Conservation (phyloP, 1,140 invertebrate species). For the Neodiprion virginianus region DNA sequence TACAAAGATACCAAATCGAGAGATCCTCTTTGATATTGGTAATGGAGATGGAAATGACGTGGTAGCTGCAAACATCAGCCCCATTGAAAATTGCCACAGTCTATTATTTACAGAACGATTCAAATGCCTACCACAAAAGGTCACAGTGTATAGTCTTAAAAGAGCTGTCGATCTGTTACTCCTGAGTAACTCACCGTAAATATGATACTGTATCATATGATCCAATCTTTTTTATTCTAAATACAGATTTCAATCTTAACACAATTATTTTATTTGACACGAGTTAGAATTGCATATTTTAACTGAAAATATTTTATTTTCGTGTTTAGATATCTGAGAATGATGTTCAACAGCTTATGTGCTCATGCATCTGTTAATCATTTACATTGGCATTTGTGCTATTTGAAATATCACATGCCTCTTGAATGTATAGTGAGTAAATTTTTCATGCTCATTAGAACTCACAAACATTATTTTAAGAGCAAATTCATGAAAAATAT, state of each 20-base stretch:
- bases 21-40: slow-evolving; percentile 64
- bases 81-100: slow-evolving; percentile 71
- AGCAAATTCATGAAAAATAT: slow-evolving; percentile 13
- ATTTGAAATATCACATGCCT: slow-evolving; percentile 68
- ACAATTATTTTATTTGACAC: not conserved
- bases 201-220: slow-evolving; percentile 18
- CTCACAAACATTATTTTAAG: slow-evolving; percentile 21
- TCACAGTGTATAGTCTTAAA: slow-evolving; percentile 58
- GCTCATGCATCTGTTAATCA: slow-evolving; percentile 84
- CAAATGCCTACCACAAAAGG: slow-evolving; percentile 66
- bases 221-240: not conserved
- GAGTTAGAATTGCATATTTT: not conserved
- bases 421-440: slow-evolving; percentile 71
- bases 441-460: slow-evolving; percentile 14
- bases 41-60: slow-evolving; percentile 47
- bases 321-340: slow-evolving; percentile 63
- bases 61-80: slow-evolving; percentile 74
- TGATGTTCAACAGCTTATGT: slow-evolving; percentile 80
- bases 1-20: slow-evolving; percentile 66
- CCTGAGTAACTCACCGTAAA: slow-evolving; percentile 62
- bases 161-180: slow-evolving; percentile 61
- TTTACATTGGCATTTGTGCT: slow-evolving; percentile 78
- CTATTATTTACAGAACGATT: slow-evolving; percentile 69
- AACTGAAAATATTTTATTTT: slow-evolving; percentile 32
- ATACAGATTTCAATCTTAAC: not conserved